Evolutionary conservation across 1,140 invertebrate genomes (phyloP), one percentile per base, ranked within the genome.

Genomic region (Adoxophyes honmai): DNA sequence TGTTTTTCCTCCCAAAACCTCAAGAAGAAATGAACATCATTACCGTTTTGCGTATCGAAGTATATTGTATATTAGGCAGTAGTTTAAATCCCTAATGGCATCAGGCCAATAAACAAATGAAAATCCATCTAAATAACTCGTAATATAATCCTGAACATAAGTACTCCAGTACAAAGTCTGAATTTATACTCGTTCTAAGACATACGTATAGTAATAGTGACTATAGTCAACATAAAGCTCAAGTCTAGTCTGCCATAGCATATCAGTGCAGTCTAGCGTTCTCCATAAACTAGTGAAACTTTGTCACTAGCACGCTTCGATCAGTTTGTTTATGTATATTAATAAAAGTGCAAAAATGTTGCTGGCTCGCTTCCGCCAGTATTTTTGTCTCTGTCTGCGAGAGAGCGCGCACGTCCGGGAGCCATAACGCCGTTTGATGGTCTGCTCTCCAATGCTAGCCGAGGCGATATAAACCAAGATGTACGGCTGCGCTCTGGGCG

Each of bases 381-480:
- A 72, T 53, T 58, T 73, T 72, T 68, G 62, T 86, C 87, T 88
- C 84, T 82, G 71, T 91, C 91, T 83, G 85, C 84, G 87, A 81
- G 88, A 78, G 75, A 74, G 65, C 68, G 73, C 79, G 81, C 87
- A 89, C 91, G 91, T 93, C 93, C 91, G 91, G 92, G 74, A 80
- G 77, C 77, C 76, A 83, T 86, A 86, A 86, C 81, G 90, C 89
- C 91, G 92, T 93, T 94, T 94, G 93, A 94, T 94, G 93, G 91
- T 93, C 93, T 93, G 92, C 93, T 93, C 93, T 93, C 93, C 93
- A 94, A 94, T 94, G 92, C 93, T 92, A 91, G 92, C 91, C 85
- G 91, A 90, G 90, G 75, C 92, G 91, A 92, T 86, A 84, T 93
- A 92, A 92, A 91, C 90, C 91, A 92, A 93, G 92, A 93, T 93